These are phyloP conservation scores for Tyto alba DNA, from an alignment of 2,113 vertebrate genomes.

Conservation along the genomic window DNA sequence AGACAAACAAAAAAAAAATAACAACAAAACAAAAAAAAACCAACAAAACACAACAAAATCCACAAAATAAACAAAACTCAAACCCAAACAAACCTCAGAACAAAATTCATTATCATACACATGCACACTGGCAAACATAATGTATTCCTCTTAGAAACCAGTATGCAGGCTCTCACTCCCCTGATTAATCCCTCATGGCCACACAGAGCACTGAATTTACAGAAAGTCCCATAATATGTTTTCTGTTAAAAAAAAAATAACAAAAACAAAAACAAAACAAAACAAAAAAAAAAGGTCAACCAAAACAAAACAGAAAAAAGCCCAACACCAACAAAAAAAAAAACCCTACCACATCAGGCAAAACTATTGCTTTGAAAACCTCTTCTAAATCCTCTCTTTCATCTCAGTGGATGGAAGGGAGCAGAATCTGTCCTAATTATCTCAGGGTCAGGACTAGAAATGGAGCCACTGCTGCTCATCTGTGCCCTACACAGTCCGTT, in stretches of 20 bases:
- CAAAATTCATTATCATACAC: not conserved
- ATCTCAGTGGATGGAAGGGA: not conserved
- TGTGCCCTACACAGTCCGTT: not conserved
- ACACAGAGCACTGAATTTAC: not conserved
- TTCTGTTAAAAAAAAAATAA: not conserved
- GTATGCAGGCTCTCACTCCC: not conserved
- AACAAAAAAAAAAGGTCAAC: not conserved
- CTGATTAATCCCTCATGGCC: not conserved
- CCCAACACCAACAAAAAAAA: not conserved
- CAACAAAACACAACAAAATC: no score
- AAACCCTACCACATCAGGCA: fast-evolving
- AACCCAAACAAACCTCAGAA: not conserved
- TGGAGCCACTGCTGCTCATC: not conserved
- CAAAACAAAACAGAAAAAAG: not conserved
- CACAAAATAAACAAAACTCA: no score
- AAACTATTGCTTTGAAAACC: not conserved
- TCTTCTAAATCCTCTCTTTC: not conserved
- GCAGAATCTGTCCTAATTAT: not conserved
- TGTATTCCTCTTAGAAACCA: not conserved
- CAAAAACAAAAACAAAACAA: not conserved
- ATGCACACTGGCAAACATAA: not conserved
- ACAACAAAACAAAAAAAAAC: no score
- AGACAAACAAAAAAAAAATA: no score
- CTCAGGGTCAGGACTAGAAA: not conserved
- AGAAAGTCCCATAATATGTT: not conserved